These are phyloP conservation scores for Sebastes minor DNA, from an alignment of 2,797 vertebrate genomes.

Conservation along the genomic window DNA sequence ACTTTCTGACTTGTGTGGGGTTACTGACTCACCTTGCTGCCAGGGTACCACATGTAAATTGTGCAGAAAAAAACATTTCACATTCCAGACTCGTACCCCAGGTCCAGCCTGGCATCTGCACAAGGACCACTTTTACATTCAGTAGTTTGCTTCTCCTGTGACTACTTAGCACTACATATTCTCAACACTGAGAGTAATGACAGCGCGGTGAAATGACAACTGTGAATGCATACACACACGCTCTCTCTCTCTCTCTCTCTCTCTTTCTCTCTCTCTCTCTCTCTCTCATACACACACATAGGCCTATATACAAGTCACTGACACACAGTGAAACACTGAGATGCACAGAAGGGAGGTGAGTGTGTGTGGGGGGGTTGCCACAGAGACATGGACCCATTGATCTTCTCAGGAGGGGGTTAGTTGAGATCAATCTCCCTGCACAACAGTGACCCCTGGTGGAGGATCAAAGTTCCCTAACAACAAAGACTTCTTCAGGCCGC, in stretches of 20 bases:
- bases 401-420: conserved; percentile 57
- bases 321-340: conserved; percentile 17
- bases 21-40: conserved; percentile 49
- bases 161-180: conserved; percentile 39
- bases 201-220: conserved; percentile 17
- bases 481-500: conserved; percentile 19
- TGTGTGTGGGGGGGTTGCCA: conserved; percentile 3
- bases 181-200: conserved; percentile 27
- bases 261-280: neutral
- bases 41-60: conserved; percentile 36
- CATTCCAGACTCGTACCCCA: conserved; percentile 29
- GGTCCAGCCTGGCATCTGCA: conserved; percentile 20
- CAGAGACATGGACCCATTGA: conserved; percentile 65
- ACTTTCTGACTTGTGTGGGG: conserved; percentile 11
- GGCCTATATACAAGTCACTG: conserved; percentile 3
- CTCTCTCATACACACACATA: neutral
- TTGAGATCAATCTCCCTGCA: conserved; percentile 71
- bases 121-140: conserved; percentile 49
- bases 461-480: conserved; percentile 56
- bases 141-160: conserved; percentile 24
- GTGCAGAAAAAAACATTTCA: conserved; percentile 17
- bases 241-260: neutral
- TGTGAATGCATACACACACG: neutral
- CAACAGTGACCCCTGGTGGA: conserved; percentile 82
- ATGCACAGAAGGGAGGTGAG: conserved; percentile 29